Conservation (phyloP, 2,797 vertebrate species). For the Fistularia commersonii region DNA sequence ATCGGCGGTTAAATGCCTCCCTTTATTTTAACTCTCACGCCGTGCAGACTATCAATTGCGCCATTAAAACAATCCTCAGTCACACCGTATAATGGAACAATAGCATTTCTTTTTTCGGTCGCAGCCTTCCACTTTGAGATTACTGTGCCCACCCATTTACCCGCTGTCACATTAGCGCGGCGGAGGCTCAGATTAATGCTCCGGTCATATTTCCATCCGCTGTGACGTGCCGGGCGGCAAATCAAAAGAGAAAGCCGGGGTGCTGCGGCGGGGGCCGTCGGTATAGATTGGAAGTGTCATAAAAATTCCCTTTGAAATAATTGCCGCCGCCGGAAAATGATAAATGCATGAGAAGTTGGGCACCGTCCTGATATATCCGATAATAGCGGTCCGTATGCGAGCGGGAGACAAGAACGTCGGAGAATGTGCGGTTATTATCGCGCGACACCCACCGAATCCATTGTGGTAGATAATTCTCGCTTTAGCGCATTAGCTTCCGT, state of each 20-base stretch:
- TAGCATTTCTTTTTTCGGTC: conserved; percentile 45
- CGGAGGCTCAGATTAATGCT: conserved; percentile 42
- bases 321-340: conserved; percentile 9
- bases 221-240: conserved; percentile 47
- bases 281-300: conserved; percentile 42
- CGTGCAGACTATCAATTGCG: conserved; percentile 67
- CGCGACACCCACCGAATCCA: conserved; percentile 28
- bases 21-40: conserved; percentile 66
- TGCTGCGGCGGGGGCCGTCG: conserved; percentile 32
- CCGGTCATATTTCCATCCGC: conserved; percentile 48
- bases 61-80: conserved; percentile 66
- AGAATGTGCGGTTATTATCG: too few relatives aligned
- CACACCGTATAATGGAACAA: conserved; percentile 59
- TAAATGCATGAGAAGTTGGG: conserved; percentile 10
- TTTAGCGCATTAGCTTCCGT: conserved; percentile 37
- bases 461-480: conserved; percentile 43
- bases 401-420: too few relatives aligned
- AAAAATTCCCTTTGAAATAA: conserved; percentile 28
- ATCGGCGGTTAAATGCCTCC: conserved; percentile 61
- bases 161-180: conserved; percentile 39
- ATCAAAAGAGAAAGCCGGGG: conserved; percentile 55
- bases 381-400: conserved; percentile 7
- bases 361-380: conserved; percentile 7
- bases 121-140: conserved; percentile 46
- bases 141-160: conserved; percentile 44